Evolutionary conservation across 1,140 invertebrate genomes (phyloP).

Genomic region (Cydia fagiglandana): DNA sequence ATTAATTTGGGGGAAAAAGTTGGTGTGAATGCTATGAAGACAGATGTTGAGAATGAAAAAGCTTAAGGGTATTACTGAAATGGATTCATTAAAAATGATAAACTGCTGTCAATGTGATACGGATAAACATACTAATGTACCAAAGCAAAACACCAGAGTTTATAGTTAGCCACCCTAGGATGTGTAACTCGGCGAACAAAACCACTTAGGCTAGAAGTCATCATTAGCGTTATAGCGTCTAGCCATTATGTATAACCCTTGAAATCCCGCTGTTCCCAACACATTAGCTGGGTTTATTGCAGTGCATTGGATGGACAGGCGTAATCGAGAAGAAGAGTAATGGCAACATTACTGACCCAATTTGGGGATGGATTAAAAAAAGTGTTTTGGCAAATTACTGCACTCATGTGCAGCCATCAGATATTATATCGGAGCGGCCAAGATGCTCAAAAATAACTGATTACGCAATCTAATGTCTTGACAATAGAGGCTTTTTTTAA

Average conservation of each 20-base stretch:
- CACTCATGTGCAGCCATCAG: too few relatives aligned
- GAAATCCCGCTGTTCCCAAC: slow-evolving; percentile 20
- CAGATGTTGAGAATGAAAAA: neutral
- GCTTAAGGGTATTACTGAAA: neutral
- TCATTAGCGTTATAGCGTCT: slow-evolving; percentile 40
- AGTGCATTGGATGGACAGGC: slow-evolving; percentile 20
- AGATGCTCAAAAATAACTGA: too few relatives aligned
- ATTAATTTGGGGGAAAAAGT: slow-evolving; percentile 31
- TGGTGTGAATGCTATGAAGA: slow-evolving; percentile 5
- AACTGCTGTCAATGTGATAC: neutral
- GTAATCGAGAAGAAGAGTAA: slow-evolving; percentile 27
- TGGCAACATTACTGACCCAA: slow-evolving; percentile 24
- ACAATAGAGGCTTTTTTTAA: too few relatives aligned
- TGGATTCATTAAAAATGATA: neutral
- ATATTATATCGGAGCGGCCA: too few relatives aligned
- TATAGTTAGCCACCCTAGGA: neutral
- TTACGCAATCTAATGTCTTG: too few relatives aligned
- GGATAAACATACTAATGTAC: too few relatives aligned
- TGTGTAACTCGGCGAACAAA: slow-evolving; percentile 43
- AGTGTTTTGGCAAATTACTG: neutral
- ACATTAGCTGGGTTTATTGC: slow-evolving; percentile 25
- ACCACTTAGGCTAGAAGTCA: slow-evolving; percentile 43
- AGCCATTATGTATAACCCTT: slow-evolving; percentile 25
- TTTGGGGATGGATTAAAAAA: slow-evolving; percentile 13
- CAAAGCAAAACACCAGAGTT: too few relatives aligned